These are phyloP conservation scores for Cheilosia scutellata DNA, from an alignment of 2,888 invertebrate genomes.

Conservation along the genomic window DNA sequence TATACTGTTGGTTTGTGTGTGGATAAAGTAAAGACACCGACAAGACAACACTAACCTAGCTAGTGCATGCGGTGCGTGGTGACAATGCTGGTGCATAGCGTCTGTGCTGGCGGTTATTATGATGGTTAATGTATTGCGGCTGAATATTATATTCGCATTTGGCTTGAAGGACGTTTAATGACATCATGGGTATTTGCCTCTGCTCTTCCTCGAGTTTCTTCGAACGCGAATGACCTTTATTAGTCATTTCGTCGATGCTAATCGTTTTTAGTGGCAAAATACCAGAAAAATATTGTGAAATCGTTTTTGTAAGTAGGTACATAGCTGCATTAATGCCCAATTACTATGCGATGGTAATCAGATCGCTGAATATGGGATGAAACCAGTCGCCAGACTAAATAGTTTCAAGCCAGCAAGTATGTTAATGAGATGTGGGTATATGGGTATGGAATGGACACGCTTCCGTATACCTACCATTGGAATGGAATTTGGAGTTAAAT, in stretches of 20 bases:
- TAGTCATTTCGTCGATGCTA: constrained; percentile 2
- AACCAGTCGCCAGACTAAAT: too few species aligned
- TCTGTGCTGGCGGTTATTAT: not conserved
- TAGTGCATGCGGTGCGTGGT: not conserved
- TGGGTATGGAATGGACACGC: too few species aligned
- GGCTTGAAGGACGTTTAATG: constrained; percentile 41
- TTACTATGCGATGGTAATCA: too few species aligned
- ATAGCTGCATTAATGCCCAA: not conserved
- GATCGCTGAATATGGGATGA: too few species aligned
- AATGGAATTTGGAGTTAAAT: too few species aligned
- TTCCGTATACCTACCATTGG: too few species aligned
- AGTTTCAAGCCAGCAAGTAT: too few species aligned
- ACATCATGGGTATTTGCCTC: constrained; percentile 13
- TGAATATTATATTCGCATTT: not conserved
- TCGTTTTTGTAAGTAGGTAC: not conserved
- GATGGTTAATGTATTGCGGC: constrained; percentile 3
- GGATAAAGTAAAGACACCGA: not conserved
- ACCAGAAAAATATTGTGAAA: not conserved
- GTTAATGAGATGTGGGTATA: too few species aligned
- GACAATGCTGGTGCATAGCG: not conserved
- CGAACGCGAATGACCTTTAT: constrained; percentile 9
- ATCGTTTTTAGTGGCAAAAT: not conserved
- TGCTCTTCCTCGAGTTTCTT: not conserved
- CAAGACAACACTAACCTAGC: not conserved
- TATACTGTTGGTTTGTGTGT: not conserved